Evolutionary conservation across 2,113 vertebrate genomes (phyloP), one percentile per base, ranked within the genome.

Genomic region (Cyprinodon variegatus): DNA sequence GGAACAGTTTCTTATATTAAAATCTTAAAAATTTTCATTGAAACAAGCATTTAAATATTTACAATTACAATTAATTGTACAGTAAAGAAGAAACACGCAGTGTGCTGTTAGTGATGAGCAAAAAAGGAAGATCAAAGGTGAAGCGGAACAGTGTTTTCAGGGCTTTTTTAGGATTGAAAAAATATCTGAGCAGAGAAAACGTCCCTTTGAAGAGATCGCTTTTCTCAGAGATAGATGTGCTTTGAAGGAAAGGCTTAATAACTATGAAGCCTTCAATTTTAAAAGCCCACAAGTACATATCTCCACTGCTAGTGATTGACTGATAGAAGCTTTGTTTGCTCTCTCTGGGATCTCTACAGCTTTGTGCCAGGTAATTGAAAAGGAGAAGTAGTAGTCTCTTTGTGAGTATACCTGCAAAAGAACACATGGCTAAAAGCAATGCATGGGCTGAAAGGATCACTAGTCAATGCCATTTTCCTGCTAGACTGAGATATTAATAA

Each of bases 291-390:
- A 73, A 80, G 79, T 75, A 76, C 67, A 69, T 50, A 53, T 65
- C 73, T 83, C 8, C 43, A 64, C 73, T 62, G 57, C 65, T 65
- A 3, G 74, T 85, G 85, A 89, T 70, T 90, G 89, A 90, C 70
- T 86, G 84, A 89, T 81, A 69, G 77, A 57, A 61, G 79, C 86
- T 86, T 90, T 91, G 88, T 89, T 86, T 85, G 80, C 71, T 66
- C 46, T 76, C 53, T 65, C 48, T 67, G 72, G 63, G 81, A 90
- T 85, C 82, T 76, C 68, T 60, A 77, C 62, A 81, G 85, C 78
- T 87, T 70, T 77, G 53, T 79, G 77, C 50, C 76, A 77, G 75
- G 78, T 84, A 78, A 87, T 84, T 86, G 86, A 87, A 88, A 84
- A 72, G 68, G 38, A 53, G 63, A 75, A 72, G 78, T 64, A 75